A percentile compares a stretch with the other conserved stretches of the same genome.
Evolutionary conservation across 2,888 invertebrate genomes (phyloP).

Genomic region (Dorcus hopei): DNA sequence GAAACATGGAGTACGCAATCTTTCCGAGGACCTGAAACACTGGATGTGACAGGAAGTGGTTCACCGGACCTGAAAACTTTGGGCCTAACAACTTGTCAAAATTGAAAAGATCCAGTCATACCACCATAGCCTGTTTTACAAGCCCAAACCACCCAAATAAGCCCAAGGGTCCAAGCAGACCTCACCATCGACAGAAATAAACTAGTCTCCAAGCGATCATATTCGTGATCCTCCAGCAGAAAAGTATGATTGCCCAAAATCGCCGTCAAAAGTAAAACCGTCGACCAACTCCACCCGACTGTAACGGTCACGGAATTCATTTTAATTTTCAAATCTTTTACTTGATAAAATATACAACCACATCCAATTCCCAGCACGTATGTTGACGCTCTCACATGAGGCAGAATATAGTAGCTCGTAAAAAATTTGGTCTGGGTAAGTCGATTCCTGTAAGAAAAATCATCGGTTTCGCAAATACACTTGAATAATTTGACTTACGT

Average conservation of each 20-base stretch:
- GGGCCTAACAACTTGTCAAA: no score
- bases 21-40: slow-evolving; percentile 40
- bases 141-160: slow-evolving; percentile 54
- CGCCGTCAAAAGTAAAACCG: slow-evolving; percentile 29
- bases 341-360: slow-evolving; percentile 38
- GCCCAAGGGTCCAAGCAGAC: slow-evolving; percentile 50
- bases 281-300: slow-evolving; percentile 30
- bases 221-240: slow-evolving; percentile 37
- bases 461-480: neutral
- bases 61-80: slow-evolving; percentile 31
- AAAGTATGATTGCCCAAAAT: slow-evolving; percentile 38
- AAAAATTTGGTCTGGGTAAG: slow-evolving; percentile 34
- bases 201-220: slow-evolving; percentile 40
- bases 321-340: slow-evolving; percentile 33
- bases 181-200: slow-evolving; percentile 47
- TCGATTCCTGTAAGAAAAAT: slow-evolving; percentile 32
- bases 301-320: slow-evolving; percentile 28
- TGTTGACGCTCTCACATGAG: slow-evolving; percentile 41
- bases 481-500: slow-evolving; percentile 42
- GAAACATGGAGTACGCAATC: slow-evolving; percentile 43
- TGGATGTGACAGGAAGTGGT: slow-evolving; percentile 34
- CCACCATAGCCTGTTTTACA: slow-evolving; percentile 53
- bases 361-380: slow-evolving; percentile 43
- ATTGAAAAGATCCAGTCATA: slow-evolving; percentile 17
- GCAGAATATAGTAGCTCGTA: slow-evolving; percentile 38